These are phyloP conservation scores for Scortum barcoo DNA, from an alignment of 2,113 vertebrate species.

Conservation along the genomic window DNA sequence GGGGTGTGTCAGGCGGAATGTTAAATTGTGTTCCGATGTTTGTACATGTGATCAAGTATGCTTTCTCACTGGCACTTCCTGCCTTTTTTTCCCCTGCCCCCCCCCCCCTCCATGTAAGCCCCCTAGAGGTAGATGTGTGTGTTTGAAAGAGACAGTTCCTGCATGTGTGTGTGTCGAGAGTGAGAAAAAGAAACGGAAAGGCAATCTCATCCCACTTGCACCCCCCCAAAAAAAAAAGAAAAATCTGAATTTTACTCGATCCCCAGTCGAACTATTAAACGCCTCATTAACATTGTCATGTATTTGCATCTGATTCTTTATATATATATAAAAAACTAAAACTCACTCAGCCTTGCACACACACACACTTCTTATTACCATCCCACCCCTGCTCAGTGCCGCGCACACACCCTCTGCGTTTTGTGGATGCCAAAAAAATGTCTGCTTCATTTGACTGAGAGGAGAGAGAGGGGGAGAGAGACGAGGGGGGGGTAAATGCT, in stretches of 20 bases:
- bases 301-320: constrained; percentile 11
- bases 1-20: constrained; percentile 85
- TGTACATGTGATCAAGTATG: constrained; percentile 85
- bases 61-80: constrained; percentile 80
- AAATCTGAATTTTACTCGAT: constrained; percentile 37
- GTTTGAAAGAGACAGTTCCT: no score
- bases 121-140: constrained; percentile 73
- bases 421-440: constrained; percentile 64
- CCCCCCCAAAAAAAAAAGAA: no score
- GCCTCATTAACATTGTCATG: neutral
- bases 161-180: constrained; percentile 26
- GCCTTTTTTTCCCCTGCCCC: constrained; percentile 51
- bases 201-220: constrained; percentile 42
- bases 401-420: constrained; percentile 59
- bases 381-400: constrained; percentile 48
- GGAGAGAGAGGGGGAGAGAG: no score
- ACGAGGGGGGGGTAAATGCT: constrained; percentile 9
- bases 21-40: constrained; percentile 84
- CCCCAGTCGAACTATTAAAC: constrained; percentile 19
- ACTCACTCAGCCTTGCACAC: constrained; percentile 25
- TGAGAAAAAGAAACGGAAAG: constrained; percentile 58
- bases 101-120: constrained; percentile 48
- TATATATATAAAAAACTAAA: constrained; percentile 8
- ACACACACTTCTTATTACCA: constrained; percentile 65
- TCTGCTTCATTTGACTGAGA: constrained; percentile 66